Base-by-base conservation (phyloP, 1,140 invertebrate species). In the Drosophila tristis region DNA sequence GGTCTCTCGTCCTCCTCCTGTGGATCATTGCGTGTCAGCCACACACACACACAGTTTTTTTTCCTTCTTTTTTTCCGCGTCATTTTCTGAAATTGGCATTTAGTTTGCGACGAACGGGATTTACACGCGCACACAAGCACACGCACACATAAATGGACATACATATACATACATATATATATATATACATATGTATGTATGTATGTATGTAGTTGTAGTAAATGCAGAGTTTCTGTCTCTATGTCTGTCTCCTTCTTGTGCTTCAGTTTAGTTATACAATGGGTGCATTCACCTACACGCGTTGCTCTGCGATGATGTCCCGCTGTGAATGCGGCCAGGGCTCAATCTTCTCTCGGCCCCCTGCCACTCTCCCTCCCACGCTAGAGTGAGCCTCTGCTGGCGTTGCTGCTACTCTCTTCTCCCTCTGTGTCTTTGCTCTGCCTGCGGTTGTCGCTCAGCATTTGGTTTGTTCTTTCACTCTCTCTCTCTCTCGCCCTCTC, bases 271-370 rank as follows among this genome's bases (percentile, higher is more conserved):
- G 79, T 84, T 81, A 82, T 74, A 91, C 85, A 91, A 91, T 91
- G 90, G 81, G 90, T 91, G 90, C 90, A 91, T 91, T 91, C 90
- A 91, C 90, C 90, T 90, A 91, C 70, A 75, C 78, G 35, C 35
- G 35, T 39, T 39, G 35, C 35, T 29, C 4, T 39, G 35, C 35
- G 35, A 13, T 39, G 79, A 73, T 54, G 63, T 58, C 76, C 76
- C 76, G 68, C 78, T 90, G 82, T 66, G 74, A 70, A 58, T 74
- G 70, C 57, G 48, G 55, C 64, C 62, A 66, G 56, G 62, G 63
- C 62, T 15, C 15, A 53, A 67, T 29, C 44, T 45, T 44, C 31
- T 20, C 39, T 57, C n/a, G 39, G 39, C 23, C 53, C 50, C 51
- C 55, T 60, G 39, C 60, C 45, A 26, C 58, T 55, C 13, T 48